Conservation (phyloP, 2,888 invertebrate species). For the Caenorhabditis zanzibari region DNA sequence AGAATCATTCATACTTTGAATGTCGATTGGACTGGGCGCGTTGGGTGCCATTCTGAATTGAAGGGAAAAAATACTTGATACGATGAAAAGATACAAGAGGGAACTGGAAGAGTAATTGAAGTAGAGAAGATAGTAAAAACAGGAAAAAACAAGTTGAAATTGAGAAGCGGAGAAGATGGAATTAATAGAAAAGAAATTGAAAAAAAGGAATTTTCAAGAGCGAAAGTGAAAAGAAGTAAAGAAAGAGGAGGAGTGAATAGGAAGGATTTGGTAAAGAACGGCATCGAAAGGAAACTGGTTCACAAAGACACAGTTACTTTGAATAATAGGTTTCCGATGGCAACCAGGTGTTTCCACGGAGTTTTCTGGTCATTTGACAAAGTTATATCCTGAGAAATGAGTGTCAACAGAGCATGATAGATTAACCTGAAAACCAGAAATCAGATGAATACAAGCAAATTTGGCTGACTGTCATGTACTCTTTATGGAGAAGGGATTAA, state of each 20-base stretch:
- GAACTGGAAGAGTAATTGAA: background rate
- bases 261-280: conserved; percentile 30
- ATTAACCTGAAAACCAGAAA: background rate
- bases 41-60: conserved; percentile 48
- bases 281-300: conserved; percentile 21
- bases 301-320: conserved; percentile 2
- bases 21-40: conserved; percentile 29
- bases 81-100: conserved; percentile 19
- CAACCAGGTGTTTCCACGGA: background rate
- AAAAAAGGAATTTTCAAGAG: conserved; percentile 23
- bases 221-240: conserved; percentile 14
- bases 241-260: conserved; percentile 10
- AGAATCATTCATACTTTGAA: conserved; percentile 46
- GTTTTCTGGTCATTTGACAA: background rate
- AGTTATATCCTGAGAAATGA: background rate
- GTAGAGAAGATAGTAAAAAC: background rate
- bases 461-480: background rate
- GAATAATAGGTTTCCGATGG: conserved; percentile 4
- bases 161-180: background rate
- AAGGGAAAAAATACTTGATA: conserved; percentile 13
- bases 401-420: background rate
- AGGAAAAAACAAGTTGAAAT: conserved; percentile 3
- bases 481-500: background rate
- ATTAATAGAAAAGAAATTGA: background rate
- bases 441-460: too few species aligned